These are phyloP conservation scores for Oreochromis grahami DNA, from an alignment of 2,797 vertebrate species.

Conservation along the genomic window DNA sequence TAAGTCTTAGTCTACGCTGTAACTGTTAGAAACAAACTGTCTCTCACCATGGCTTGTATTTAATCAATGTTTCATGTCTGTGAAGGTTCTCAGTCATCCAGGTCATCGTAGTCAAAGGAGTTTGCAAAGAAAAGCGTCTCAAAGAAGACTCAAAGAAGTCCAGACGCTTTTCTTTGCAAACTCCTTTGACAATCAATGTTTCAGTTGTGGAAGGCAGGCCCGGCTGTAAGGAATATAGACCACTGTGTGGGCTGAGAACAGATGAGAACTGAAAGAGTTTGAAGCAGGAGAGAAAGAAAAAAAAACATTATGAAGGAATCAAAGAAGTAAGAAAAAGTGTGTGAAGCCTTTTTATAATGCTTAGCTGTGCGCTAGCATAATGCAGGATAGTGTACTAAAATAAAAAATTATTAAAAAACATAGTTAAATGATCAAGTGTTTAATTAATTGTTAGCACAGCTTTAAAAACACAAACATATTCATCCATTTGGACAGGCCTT, in stretches of 20 bases:
- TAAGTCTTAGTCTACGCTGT: background rate
- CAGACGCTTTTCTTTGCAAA: too few relatives aligned
- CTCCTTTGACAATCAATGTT: slow-evolving; percentile 7
- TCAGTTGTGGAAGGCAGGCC: background rate
- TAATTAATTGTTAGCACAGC: background rate
- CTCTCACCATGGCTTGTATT: background rate
- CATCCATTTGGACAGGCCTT: background rate
- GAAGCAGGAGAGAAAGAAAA: background rate
- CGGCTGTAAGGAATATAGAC: background rate
- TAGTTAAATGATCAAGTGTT: background rate
- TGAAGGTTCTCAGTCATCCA: too few relatives aligned
- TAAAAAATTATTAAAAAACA: too few relatives aligned
- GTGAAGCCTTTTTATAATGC: background rate
- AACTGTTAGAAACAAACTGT: background rate
- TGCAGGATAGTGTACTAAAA: background rate
- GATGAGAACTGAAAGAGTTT: background rate
- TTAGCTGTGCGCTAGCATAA: background rate
- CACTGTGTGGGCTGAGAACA: background rate
- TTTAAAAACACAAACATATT: background rate
- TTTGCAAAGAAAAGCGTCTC: too few relatives aligned
- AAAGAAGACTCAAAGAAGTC: too few relatives aligned
- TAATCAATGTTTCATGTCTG: slow-evolving; percentile 6
- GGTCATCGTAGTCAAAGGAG: too few relatives aligned
- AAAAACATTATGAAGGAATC: background rate
- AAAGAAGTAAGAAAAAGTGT: background rate